A percentile compares a stretch with the other conserved stretches of the same genome.
These are phyloP conservation scores for Rhynchophorus ferrugineus DNA, from an alignment of 1,140 invertebrate genomes.

Conservation along the genomic window DNA sequence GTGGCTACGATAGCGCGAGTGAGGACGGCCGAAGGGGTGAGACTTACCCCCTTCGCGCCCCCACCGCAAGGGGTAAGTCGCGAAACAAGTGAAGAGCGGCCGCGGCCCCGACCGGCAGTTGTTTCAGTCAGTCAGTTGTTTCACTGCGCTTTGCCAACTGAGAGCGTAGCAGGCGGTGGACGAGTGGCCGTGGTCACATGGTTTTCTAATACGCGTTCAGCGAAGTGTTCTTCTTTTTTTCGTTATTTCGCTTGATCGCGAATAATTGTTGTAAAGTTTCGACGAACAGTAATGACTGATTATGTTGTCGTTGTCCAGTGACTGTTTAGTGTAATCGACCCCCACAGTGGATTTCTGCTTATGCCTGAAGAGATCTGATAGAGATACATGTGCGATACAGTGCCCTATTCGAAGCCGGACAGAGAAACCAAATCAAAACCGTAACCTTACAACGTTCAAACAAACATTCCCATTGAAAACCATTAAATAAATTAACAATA, in stretches of 20 bases:
- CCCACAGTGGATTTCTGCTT: no score
- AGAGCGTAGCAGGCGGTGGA: slow-evolving; percentile 8
- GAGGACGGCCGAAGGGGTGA: slow-evolving; percentile 14
- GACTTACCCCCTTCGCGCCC: slow-evolving; percentile 22
- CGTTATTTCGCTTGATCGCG: no score
- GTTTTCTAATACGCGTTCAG: slow-evolving; percentile 12
- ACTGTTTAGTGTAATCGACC: no score
- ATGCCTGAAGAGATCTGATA: no score
- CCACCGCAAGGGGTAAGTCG: slow-evolving; percentile 19
- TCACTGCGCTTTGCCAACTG: slow-evolving; percentile 15
- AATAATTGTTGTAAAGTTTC: slow-evolving; percentile 7
- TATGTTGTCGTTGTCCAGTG: no score
- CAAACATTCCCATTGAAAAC: background rate
- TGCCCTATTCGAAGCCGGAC: no score
- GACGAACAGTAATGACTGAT: no score
- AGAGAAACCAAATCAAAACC: background rate
- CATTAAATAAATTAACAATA: background rate
- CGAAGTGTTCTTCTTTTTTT: slow-evolving; percentile 4
- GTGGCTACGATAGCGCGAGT: slow-evolving; percentile 27
- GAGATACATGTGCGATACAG: no score
- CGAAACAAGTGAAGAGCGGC: slow-evolving; percentile 21
- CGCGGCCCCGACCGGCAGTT: slow-evolving; percentile 19
- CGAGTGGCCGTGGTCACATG: slow-evolving; percentile 13
- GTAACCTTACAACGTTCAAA: no score
- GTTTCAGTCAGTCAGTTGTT: slow-evolving; percentile 22